These are phyloP conservation scores for Montipora capitata DNA, from an alignment of 92 coral and sea anemone genomes.

Conservation along the genomic window DNA sequence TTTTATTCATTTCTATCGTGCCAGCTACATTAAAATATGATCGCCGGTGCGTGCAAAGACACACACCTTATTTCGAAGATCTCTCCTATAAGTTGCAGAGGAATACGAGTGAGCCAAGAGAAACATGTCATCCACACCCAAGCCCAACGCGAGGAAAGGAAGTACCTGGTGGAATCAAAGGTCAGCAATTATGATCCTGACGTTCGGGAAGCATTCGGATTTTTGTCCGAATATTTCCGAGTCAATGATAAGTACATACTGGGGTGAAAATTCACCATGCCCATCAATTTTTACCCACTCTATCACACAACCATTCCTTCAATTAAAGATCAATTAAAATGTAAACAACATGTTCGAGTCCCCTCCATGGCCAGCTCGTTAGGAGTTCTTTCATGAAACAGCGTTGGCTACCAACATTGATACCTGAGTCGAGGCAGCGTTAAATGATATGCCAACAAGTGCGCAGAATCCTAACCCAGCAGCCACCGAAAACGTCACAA, in stretches of 20 bases:
- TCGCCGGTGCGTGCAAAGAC: not conserved
- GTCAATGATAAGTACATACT: too few species aligned
- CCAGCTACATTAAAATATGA: too few species aligned
- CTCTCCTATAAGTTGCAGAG: slow-evolving; percentile 65
- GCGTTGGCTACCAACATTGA: not conserved
- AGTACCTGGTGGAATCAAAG: slow-evolving; percentile 75
- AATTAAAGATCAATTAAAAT: too few species aligned
- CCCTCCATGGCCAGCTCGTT: not conserved
- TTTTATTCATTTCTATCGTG: too few species aligned
- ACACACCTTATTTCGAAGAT: slow-evolving; percentile 76
- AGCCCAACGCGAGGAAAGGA: slow-evolving; percentile 95
- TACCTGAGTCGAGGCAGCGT: slow-evolving; percentile 98
- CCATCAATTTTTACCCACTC: too few species aligned
- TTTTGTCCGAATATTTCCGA: too few species aligned
- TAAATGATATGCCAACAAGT: slow-evolving; percentile 83
- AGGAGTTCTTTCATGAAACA: not conserved
- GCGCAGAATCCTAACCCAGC: slow-evolving; percentile 95
- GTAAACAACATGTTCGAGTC: too few species aligned
- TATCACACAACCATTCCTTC: too few species aligned
- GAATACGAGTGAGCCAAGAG: slow-evolving; percentile 91
- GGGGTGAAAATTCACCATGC: too few species aligned
- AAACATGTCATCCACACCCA: slow-evolving; percentile 99
- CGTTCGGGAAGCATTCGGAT: too few species aligned
- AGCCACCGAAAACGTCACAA: slow-evolving; percentile 92
- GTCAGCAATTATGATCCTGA: not conserved